These are phyloP conservation scores for Butastur rufipennis DNA, from an alignment of 2,113 vertebrate genomes.

Conservation along the genomic window DNA sequence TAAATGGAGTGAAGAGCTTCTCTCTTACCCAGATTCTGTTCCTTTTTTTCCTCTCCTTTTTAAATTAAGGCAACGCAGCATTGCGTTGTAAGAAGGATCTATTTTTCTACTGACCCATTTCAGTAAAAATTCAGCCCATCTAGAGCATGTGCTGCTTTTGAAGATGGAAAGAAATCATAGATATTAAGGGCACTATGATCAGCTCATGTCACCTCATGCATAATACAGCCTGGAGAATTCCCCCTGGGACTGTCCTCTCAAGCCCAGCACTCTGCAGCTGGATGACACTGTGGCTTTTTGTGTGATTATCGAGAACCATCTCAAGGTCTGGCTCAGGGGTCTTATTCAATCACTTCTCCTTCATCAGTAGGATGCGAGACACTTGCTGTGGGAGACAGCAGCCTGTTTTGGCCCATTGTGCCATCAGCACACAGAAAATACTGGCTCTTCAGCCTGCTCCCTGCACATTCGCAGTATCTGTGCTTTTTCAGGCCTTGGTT, in stretches of 20 bases:
- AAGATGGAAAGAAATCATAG: not conserved
- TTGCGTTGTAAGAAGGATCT: not conserved
- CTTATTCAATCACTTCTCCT: not conserved
- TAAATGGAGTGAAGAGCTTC: not conserved
- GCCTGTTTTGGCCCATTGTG: not conserved
- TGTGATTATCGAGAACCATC: not conserved
- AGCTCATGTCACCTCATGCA: slow-evolving; percentile 5
- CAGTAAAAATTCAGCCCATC: not conserved
- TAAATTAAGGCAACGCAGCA: not conserved
- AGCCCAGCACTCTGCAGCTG: not conserved
- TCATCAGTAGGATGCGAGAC: fast-evolving
- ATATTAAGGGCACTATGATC: not conserved
- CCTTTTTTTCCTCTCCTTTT: not conserved
- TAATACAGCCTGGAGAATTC: not conserved
- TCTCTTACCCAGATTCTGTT: not conserved
- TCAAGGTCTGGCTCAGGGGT: not conserved
- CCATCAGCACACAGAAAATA: not conserved
- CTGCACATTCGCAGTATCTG: not conserved
- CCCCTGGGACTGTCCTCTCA: not conserved
- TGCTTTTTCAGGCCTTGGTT: not conserved
- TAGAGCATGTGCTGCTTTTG: not conserved
- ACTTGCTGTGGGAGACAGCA: not conserved
- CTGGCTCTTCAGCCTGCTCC: not conserved
- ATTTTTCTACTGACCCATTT: slow-evolving; percentile 55
- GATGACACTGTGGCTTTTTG: not conserved